A percentile compares a stretch with the other conserved stretches of the same genome.
These are phyloP conservation scores for Taeniopygia guttata DNA, from an alignment of 2,797 vertebrate species.

Conservation along the genomic window DNA sequence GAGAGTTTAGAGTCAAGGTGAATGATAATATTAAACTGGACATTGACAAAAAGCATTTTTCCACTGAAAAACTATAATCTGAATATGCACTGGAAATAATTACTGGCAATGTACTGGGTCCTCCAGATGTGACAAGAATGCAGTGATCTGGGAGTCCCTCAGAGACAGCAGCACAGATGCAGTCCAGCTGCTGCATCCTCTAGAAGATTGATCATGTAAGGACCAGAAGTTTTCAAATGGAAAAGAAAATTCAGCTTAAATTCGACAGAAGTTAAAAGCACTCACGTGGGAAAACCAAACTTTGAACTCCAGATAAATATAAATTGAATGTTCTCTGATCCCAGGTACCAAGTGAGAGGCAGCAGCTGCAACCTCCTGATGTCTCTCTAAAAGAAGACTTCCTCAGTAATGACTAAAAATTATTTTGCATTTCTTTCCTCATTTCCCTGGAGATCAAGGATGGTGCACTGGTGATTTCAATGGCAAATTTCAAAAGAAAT, in stretches of 20 bases:
- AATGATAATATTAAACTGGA: neutral
- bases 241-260: slow-evolving; percentile 1
- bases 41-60: neutral
- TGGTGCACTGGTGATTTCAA: neutral
- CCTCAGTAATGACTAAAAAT: neutral
- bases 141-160: slow-evolving; percentile 16
- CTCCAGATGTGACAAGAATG: slow-evolving; percentile 58
- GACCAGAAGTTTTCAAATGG: neutral
- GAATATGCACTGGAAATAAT: slow-evolving; percentile 27
- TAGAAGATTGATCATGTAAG: slow-evolving; percentile 10
- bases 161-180: slow-evolving; percentile 29
- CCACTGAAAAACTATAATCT: neutral
- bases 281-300: neutral
- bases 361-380: neutral
- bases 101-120: slow-evolving; percentile 10
- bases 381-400: neutral
- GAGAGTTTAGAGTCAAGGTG: neutral
- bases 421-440: neutral
- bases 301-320: neutral
- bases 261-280: neutral
- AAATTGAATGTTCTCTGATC: neutral
- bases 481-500: neutral
- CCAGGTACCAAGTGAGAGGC: neutral
- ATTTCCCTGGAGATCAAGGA: neutral
- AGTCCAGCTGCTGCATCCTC: slow-evolving; percentile 17